phyloP scores from a whole-genome alignment of 1,140 invertebrate genomes.

The Plectrocnemia conspersa region DNA sequence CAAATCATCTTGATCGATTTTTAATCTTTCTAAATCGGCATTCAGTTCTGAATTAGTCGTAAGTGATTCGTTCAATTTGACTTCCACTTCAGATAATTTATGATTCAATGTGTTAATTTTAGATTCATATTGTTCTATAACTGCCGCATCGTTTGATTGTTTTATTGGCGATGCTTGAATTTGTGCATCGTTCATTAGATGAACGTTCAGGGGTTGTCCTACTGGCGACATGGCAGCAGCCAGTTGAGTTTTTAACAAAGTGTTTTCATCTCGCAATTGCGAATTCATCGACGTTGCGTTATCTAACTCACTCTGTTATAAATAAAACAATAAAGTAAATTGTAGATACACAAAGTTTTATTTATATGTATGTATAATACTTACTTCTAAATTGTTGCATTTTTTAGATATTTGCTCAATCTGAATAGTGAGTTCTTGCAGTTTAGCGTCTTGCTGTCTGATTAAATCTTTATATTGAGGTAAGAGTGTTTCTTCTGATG shows the following conservation, averaged over 20 bases:
- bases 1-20: conserved; percentile 88
- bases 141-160: conserved; percentile 18
- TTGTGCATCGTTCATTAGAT: background rate
- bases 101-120: conserved; percentile 29
- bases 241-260: conserved; percentile 74
- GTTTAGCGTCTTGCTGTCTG: conserved; percentile 74
- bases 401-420: conserved; percentile 52
- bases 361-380: no score
- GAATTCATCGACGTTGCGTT: conserved; percentile 68
- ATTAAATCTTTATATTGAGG: conserved; percentile 86
- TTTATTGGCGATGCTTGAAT: conserved; percentile 4
- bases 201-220: background rate
- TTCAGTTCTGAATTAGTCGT: conserved; percentile 39
- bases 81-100: conserved; percentile 32
- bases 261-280: conserved; percentile 83
- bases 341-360: no score
- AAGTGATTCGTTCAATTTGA: conserved; percentile 36
- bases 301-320: conserved; percentile 58
- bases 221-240: conserved; percentile 38
- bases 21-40: conserved; percentile 64
- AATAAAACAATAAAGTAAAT: conserved; percentile 11
- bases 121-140: conserved; percentile 29
- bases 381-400: conserved; percentile 53
- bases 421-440: conserved; percentile 59
- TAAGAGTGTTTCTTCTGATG: conserved; percentile 21